phyloP scores from a whole-genome alignment of 1,140 invertebrate species.

The Harpegnathos saltator region DNA sequence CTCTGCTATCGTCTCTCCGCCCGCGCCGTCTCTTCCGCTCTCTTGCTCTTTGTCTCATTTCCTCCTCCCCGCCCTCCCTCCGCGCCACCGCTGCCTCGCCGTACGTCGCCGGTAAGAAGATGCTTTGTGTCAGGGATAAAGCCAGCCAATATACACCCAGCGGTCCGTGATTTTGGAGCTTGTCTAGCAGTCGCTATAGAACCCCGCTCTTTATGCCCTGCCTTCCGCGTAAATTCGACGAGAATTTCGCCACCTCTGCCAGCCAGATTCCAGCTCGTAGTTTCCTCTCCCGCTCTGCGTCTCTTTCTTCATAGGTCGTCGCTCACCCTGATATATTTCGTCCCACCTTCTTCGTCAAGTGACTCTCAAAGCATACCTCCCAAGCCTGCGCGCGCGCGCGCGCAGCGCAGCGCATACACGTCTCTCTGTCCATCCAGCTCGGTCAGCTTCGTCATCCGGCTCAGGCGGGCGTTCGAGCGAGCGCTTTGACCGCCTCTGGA shows the following conservation, averaged over 20 bases:
- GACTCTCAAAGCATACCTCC: constrained; percentile 65
- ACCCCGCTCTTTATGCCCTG: constrained; percentile 43
- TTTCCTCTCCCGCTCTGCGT: constrained; percentile 38
- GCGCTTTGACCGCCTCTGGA: constrained; percentile 58
- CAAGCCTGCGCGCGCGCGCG: background rate
- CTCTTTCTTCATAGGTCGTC: constrained; percentile 1
- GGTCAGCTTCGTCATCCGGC: constrained; percentile 24
- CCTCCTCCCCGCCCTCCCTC: too few species aligned
- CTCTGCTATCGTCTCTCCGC: background rate
- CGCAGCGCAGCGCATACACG: too few species aligned
- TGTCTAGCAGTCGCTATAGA: constrained; percentile 13
- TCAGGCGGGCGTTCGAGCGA: constrained; percentile 60
- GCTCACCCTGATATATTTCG: constrained; percentile 20
- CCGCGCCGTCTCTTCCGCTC: too few species aligned
- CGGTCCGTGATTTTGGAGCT: constrained; percentile 19
- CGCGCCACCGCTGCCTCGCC: too few species aligned
- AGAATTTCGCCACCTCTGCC: constrained; percentile 55
- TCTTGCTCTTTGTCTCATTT: too few species aligned
- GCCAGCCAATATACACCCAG: constrained; percentile 25
- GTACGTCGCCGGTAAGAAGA: background rate
- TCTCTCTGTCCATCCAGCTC: constrained; percentile 52
- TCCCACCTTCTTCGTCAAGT: constrained; percentile 26
- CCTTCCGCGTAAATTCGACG: constrained; percentile 34
- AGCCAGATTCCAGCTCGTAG: constrained; percentile 4
- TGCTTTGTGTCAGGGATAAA: constrained; percentile 38